phyloP scores from a whole-genome alignment of 1,140 invertebrate species.

The Tetraneura akinire region DNA sequence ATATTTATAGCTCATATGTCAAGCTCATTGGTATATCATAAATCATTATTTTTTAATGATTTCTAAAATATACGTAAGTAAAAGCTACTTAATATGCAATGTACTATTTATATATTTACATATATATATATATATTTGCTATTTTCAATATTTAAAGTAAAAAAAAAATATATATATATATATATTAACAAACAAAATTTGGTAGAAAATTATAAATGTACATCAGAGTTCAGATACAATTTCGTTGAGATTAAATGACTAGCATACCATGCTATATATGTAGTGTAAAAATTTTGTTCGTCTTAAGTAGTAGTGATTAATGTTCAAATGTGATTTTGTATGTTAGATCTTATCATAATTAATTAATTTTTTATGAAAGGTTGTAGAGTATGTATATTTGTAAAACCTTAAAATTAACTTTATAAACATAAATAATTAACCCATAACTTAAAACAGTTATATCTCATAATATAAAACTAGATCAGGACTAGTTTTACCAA shows the following conservation, averaged over 20 bases:
- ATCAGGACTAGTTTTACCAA: conserved; percentile 48
- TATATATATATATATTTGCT: conserved; percentile 11
- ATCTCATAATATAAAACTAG: conserved; percentile 45
- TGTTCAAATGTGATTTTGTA: conserved; percentile 13
- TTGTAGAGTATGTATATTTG: conserved; percentile 42
- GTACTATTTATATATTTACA: conserved; percentile 33
- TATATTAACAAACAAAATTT: conserved; percentile 9
- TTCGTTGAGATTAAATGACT: conserved; percentile 26
- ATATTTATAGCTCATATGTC: conserved; percentile 2
- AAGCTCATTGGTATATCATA: conserved; percentile 28
- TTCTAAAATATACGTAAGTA: conserved; percentile 1
- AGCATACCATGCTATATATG: conserved; percentile 15
- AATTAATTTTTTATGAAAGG: neutral
- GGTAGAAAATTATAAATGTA: conserved; percentile 33
- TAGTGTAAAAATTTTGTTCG: conserved; percentile 31
- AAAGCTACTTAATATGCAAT: conserved; percentile 5
- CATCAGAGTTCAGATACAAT: conserved; percentile 1
- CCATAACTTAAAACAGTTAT: conserved; percentile 24
- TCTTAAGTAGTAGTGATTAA: conserved; percentile 38
- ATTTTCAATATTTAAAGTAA: neutral
- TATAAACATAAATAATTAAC: conserved; percentile 21
- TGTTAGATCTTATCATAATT: conserved; percentile 6
- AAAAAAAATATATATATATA: too few relatives aligned
- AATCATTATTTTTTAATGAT: neutral
- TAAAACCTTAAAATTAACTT: neutral